phyloP scores from a whole-genome alignment of 2,888 invertebrate genomes.

The Rhamnusium bicolor region DNA sequence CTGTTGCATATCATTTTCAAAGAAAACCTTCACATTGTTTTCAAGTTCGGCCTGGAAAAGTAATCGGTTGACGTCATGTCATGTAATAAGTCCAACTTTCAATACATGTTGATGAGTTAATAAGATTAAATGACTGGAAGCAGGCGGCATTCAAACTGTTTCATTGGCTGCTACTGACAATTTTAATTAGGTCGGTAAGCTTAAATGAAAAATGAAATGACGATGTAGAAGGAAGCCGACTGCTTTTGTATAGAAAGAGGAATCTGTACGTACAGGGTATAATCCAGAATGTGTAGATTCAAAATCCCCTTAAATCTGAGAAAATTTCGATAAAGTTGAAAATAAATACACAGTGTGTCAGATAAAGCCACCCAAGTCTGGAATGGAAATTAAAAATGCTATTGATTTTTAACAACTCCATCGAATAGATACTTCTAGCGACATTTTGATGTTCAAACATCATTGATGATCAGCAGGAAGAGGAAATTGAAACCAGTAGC shows the following conservation, averaged over 20 bases:
- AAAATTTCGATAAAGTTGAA: too few relatives aligned
- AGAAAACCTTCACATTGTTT: neutral
- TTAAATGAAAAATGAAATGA: neutral
- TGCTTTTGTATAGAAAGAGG: too few relatives aligned
- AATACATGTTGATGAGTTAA: conserved; percentile 22
- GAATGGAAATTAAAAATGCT: too few relatives aligned
- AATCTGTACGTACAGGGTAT: neutral
- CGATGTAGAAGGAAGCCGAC: neutral
- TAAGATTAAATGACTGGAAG: conserved; percentile 7
- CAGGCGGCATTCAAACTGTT: conserved; percentile 14
- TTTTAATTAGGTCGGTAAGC: conserved; percentile 5
- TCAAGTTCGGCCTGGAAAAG: conserved; percentile 11
- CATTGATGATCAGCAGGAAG: too few relatives aligned
- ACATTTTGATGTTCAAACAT: too few relatives aligned
- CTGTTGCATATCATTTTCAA: conserved; percentile 8
- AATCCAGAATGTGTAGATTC: neutral
- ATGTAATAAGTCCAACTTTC: conserved; percentile 9
- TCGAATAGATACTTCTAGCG: too few relatives aligned
- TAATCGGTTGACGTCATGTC: conserved; percentile 14
- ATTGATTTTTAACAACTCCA: too few relatives aligned
- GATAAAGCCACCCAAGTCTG: too few relatives aligned
- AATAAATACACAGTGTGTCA: too few relatives aligned
- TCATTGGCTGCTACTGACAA: conserved; percentile 8
- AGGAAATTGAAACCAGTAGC: too few relatives aligned
- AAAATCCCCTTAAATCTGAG: neutral